Evolutionary conservation across 2,113 vertebrate genomes (phyloP).

Genomic region (Procavia capensis): DNA sequence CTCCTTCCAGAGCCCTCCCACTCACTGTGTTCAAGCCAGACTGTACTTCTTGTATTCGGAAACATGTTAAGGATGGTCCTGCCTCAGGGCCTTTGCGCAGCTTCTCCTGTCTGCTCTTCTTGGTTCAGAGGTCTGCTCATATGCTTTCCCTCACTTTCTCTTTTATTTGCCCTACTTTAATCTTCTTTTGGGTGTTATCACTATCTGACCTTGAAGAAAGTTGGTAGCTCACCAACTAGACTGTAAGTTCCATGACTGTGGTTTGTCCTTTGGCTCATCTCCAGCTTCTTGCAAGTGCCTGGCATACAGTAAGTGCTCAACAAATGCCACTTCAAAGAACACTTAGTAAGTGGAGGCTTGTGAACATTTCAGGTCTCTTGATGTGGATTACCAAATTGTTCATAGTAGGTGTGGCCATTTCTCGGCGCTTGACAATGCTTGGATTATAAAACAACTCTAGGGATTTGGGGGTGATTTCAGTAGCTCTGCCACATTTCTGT

Average conservation of each 20-base stretch:
- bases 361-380: accelerated
- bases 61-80: accelerated
- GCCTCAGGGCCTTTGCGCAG: background rate
- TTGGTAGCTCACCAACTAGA: accelerated
- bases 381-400: accelerated
- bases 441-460: accelerated
- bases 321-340: background rate
- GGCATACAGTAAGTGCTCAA: background rate
- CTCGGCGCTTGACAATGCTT: accelerated
- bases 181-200: background rate
- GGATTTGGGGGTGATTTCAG: background rate
- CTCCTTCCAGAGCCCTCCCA: background rate
- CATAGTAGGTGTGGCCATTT: accelerated
- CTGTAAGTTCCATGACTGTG: accelerated
- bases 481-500: background rate
- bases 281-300: background rate
- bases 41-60: accelerated
- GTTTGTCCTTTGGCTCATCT: background rate
- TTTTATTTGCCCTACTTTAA: background rate
- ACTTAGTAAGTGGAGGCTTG: accelerated
- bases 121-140: background rate
- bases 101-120: background rate
- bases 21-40: background rate
- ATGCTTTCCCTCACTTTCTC: background rate
- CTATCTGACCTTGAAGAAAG: accelerated